A percentile compares a stretch with the other conserved stretches of the same genome.
phyloP scores from a whole-genome alignment of 35 echinoderm and acorn worm genomes.

The Strongylocentrotus purpuratus region DNA sequence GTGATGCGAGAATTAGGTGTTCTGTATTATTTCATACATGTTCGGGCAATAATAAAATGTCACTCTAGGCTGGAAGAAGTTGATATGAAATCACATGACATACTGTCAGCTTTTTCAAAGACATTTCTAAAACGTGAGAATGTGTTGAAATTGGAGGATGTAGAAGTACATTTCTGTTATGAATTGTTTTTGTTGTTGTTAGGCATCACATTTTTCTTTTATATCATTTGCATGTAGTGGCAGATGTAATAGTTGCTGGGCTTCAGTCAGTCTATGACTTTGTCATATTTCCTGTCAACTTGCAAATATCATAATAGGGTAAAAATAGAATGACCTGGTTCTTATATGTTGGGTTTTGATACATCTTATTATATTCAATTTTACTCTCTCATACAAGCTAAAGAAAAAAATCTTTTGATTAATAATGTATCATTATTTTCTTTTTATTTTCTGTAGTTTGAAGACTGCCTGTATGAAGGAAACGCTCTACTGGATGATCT shows the following conservation, averaged over 20 bases:
- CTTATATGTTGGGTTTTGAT: not conserved
- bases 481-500: constrained; percentile 91
- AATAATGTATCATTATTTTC: not conserved
- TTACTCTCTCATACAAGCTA: not conserved
- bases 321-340: not conserved
- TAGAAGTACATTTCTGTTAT: not conserved
- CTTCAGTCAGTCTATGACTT: too few relatives aligned
- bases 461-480: constrained; percentile 89
- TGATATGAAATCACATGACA: not conserved
- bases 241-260: too few relatives aligned
- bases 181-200: not conserved
- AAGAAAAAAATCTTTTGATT: not conserved
- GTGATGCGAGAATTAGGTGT: not conserved
- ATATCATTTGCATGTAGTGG: not conserved
- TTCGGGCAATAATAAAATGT: not conserved
- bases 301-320: not conserved
- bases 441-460: constrained; percentile 77
- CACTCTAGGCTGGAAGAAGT: not conserved
- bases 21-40: not conserved
- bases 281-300: too few relatives aligned
- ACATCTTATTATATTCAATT: not conserved
- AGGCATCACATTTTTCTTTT: not conserved
- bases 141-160: not conserved
- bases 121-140: not conserved
- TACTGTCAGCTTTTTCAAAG: not conserved